These are phyloP conservation scores for Bombylius major DNA, from an alignment of 2,888 invertebrate genomes.

Conservation along the genomic window DNA sequence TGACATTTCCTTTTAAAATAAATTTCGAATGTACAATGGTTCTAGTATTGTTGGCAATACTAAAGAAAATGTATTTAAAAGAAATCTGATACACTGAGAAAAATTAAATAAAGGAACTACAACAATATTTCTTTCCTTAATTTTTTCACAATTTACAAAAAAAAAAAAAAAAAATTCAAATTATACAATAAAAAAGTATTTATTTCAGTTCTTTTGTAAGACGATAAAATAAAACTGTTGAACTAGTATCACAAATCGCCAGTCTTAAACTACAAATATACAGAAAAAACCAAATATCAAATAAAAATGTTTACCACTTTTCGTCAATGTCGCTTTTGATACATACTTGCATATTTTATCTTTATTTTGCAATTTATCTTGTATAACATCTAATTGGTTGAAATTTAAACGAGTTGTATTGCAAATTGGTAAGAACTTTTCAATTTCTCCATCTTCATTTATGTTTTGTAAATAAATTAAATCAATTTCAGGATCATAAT, in stretches of 20 bases:
- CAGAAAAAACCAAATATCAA: neutral
- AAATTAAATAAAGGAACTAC: too few relatives aligned
- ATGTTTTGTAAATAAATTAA: neutral
- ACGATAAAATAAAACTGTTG: neutral
- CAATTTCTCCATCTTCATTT: neutral
- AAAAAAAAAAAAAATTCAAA: too few relatives aligned
- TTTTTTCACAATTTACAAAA: too few relatives aligned
- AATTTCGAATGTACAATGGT: too few relatives aligned
- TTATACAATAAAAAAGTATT: too few relatives aligned
- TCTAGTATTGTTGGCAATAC: too few relatives aligned
- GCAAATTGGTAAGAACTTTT: neutral
- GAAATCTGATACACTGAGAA: too few relatives aligned
- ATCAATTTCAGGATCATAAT: neutral
- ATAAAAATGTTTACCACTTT: neutral
- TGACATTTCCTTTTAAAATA: too few relatives aligned
- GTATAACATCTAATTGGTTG: neutral
- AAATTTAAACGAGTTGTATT: neutral
- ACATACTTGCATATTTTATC: neutral
- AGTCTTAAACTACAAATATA: neutral
- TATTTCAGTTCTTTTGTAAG: neutral
- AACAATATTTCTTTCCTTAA: too few relatives aligned
- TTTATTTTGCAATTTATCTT: neutral
- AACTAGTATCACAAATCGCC: neutral
- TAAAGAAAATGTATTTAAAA: too few relatives aligned
- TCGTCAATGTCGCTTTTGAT: neutral